Evolutionary conservation across 2,113 vertebrate species (phyloP).

Genomic region (Mobula hypostoma): DNA sequence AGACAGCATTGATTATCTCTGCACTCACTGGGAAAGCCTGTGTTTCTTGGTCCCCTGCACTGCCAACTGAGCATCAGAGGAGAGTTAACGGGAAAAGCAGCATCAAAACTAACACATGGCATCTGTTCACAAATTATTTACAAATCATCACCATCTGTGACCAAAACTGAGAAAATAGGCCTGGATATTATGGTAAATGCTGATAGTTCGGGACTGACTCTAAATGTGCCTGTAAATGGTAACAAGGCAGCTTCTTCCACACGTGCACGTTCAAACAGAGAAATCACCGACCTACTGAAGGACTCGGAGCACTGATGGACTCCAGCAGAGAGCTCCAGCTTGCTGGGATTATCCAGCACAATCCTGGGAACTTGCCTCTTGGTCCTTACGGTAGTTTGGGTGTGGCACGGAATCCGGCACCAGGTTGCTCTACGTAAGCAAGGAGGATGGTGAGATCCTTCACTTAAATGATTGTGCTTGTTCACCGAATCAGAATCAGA

Average conservation of each 20-base stretch:
- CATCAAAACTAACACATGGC: not conserved
- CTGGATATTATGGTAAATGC: not conserved
- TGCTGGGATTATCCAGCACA: too few species aligned
- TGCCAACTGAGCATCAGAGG: slow-evolving; percentile 7
- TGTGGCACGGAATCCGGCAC: too few species aligned
- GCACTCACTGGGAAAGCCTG: not conserved
- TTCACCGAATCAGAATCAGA: too few species aligned
- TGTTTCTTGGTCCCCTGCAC: not conserved
- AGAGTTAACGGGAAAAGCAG: not conserved
- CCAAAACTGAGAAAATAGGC: not conserved
- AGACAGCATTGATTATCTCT: not conserved
- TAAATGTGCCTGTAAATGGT: too few species aligned
- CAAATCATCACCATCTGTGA: not conserved
- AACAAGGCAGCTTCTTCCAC: not conserved
- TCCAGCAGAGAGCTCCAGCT: too few species aligned
- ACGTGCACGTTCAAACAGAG: not conserved
- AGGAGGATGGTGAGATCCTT: too few species aligned
- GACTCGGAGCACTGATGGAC: too few species aligned
- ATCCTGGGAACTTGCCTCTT: too few species aligned
- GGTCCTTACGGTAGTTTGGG: too few species aligned
- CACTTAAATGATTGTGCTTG: too few species aligned
- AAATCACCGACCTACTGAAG: not conserved
- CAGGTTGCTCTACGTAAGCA: too few species aligned
- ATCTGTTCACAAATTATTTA: not conserved
- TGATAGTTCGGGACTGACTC: too few species aligned